phyloP scores from a whole-genome alignment of 2,797 vertebrate genomes.

The Eremophila alpestris region DNA sequence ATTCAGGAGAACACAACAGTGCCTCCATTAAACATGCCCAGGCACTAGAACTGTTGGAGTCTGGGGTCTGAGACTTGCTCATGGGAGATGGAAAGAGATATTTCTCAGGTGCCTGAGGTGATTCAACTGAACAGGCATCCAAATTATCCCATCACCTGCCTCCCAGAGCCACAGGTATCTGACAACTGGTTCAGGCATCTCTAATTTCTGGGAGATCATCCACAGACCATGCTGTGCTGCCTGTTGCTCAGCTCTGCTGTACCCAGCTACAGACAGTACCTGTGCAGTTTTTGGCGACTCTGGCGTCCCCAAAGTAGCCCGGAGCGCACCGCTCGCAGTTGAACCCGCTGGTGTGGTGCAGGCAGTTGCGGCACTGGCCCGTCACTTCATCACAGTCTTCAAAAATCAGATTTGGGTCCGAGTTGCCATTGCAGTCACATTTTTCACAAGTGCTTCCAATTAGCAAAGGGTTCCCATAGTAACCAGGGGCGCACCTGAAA shows the following conservation, averaged over 20 bases:
- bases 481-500: slow-evolving; percentile 92
- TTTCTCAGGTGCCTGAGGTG: neutral
- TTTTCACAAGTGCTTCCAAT: slow-evolving; percentile 87
- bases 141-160: neutral
- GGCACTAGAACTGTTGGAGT: neutral
- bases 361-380: slow-evolving; percentile 90
- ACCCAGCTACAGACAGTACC: slow-evolving; percentile 70
- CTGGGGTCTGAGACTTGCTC: neutral
- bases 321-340: slow-evolving; percentile 89
- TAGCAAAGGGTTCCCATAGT: slow-evolving; percentile 91
- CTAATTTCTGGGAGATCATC: neutral
- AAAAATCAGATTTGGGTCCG: slow-evolving; percentile 95
- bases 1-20: neutral
- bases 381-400: slow-evolving; percentile 94
- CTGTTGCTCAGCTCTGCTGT: neutral
- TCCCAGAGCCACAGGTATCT: neutral
- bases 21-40: neutral
- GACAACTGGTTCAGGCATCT: neutral
- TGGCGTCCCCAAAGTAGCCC: slow-evolving; percentile 91
- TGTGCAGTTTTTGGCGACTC: slow-evolving; percentile 86
- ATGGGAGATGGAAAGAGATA: neutral
- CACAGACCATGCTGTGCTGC: rapidly evolving
- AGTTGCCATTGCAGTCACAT: slow-evolving; percentile 95
- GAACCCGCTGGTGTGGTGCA: slow-evolving; percentile 86
- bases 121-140: neutral